A percentile compares a stretch with the other conserved stretches of the same genome.
phyloP scores from a whole-genome alignment of 2,888 invertebrate species.

The Brachylomia viminalis region DNA sequence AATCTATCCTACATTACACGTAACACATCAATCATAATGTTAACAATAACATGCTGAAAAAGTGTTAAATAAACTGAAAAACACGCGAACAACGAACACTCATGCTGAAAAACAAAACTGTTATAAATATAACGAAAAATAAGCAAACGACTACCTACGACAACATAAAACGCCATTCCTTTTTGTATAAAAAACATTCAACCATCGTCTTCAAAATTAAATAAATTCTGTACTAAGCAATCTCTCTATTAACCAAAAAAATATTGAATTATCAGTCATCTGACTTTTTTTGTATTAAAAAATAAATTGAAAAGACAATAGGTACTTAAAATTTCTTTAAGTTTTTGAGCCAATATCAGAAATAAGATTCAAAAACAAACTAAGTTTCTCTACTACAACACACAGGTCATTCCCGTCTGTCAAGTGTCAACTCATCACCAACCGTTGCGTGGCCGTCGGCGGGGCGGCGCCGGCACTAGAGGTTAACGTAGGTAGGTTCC shows the following conservation, averaged over 20 bases:
- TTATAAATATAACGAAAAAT: constrained; percentile 45
- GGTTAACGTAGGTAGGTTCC: constrained; percentile 98
- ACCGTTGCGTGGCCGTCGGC: constrained; percentile 84
- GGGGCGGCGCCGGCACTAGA: constrained; percentile 92
- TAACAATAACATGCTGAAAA: constrained; percentile 63
- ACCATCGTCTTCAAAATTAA: constrained; percentile 48
- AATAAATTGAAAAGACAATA: constrained; percentile 29
- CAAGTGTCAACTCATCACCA: constrained; percentile 74
- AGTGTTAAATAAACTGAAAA: constrained; percentile 18
- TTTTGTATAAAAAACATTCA: constrained; percentile 44
- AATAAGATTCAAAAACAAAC: constrained; percentile 43
- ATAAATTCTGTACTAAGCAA: constrained; percentile 43
- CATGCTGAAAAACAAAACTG: constrained; percentile 63
- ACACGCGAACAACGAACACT: constrained; percentile 62
- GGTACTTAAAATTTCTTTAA: constrained; percentile 27
- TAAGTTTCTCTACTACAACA: constrained; percentile 60
- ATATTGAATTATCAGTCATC: background rate
- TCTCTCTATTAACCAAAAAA: constrained; percentile 33
- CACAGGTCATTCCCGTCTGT: constrained; percentile 65
- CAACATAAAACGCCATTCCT: constrained; percentile 64
- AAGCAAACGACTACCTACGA: constrained; percentile 71
- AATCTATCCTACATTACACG: constrained; percentile 68
- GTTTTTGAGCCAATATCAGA: constrained; percentile 36
- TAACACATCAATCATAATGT: constrained; percentile 68
- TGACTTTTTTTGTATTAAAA: background rate